Conservation (phyloP, 2,797 vertebrate genomes). For the Eurystomus glaucurus region DNA sequence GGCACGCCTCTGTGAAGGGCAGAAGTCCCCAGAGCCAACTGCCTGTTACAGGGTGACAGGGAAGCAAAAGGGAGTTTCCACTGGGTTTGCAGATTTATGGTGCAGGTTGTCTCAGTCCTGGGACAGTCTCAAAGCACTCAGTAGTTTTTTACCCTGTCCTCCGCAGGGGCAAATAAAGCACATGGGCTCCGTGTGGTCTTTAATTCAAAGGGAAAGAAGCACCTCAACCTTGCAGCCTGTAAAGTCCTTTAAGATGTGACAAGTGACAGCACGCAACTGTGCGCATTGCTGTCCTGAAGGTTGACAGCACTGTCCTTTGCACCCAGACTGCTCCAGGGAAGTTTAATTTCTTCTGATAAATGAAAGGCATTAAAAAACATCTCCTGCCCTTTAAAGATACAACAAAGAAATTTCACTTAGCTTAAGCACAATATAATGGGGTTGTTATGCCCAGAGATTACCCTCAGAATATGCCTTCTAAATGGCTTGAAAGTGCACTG, state of each 20-base stretch:
- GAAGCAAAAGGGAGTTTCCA: not conserved
- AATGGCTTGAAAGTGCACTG: constrained; percentile 21
- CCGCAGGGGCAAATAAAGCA: not conserved
- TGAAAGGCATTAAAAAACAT: not conserved
- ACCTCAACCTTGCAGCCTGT: not conserved
- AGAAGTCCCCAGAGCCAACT: not conserved
- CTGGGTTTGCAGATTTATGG: fast-evolving
- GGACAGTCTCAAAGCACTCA: not conserved
- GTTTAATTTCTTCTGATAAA: constrained; percentile 8
- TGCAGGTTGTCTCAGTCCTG: not conserved
- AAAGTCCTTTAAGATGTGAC: not conserved
- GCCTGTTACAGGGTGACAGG: fast-evolving
- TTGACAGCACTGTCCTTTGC: not conserved
- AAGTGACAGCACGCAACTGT: not conserved
- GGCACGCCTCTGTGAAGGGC: fast-evolving
- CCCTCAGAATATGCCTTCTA: constrained; percentile 39
- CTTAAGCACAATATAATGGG: not conserved
- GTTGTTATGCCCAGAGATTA: constrained; percentile 24
- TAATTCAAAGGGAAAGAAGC: not conserved
- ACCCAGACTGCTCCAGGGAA: not conserved
- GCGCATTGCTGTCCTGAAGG: not conserved
- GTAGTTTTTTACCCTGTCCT: not conserved
- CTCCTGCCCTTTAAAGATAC: constrained; percentile 51
- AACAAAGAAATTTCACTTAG: constrained; percentile 13
- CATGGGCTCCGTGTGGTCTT: not conserved